Evolutionary conservation across 2,888 invertebrate genomes (phyloP).

Genomic region (Drosophila nr. perissopoda): DNA sequence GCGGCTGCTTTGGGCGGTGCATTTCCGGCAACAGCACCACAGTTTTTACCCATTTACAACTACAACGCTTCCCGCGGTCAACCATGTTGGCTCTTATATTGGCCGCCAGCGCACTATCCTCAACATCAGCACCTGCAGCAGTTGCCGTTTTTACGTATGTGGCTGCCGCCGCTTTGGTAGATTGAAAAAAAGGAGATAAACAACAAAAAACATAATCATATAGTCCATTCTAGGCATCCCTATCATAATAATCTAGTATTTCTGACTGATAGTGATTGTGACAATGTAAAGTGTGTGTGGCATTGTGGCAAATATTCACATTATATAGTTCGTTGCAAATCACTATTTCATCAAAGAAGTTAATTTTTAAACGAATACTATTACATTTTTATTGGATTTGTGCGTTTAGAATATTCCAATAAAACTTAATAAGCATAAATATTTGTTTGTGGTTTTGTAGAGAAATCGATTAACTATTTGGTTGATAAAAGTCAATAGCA

Average conservation of each 20-base stretch:
- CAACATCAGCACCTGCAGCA: conserved; percentile 40
- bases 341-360: conserved; percentile 49
- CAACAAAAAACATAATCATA: conserved; percentile 30
- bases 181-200: conserved; percentile 31
- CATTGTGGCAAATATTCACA: conserved; percentile 8
- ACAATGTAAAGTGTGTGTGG: conserved; percentile 14
- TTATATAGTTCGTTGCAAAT: conserved; percentile 21
- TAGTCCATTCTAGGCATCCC: conserved; percentile 42
- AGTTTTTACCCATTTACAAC: conserved; percentile 39
- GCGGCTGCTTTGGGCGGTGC: conserved; percentile 33
- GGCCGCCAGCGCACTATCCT: conserved; percentile 46
- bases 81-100: conserved; percentile 58
- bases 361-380: conserved; percentile 42
- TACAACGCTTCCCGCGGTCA: conserved; percentile 25
- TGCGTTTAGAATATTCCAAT: conserved; percentile 45
- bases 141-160: conserved; percentile 55
- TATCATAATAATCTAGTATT: conserved; percentile 40
- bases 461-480: conserved; percentile 9
- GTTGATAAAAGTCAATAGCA: conserved; percentile 26
- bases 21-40: conserved; percentile 45
- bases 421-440: conserved; percentile 44
- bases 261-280: conserved; percentile 57
- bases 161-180: conserved; percentile 57
- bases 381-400: conserved; percentile 42
- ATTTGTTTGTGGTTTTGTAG: conserved; percentile 29